Percentiles rank a stretch among this genome's conserved stretches.
Evolutionary conservation across 2,113 vertebrate species (phyloP).

Genomic region (Pachypanchax playfairii): DNA sequence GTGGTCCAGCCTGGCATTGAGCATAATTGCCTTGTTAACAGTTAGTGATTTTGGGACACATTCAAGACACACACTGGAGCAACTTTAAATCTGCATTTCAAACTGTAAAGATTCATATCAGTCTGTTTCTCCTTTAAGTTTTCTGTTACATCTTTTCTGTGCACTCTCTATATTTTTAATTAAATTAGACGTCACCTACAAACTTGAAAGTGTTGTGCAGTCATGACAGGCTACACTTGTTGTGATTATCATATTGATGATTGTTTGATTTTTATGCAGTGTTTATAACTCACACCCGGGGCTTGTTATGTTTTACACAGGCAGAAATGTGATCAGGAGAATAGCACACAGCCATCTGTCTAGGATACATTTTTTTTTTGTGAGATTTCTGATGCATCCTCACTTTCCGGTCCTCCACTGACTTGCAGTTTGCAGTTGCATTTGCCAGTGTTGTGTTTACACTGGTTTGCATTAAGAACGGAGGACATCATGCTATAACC

Average conservation of each 20-base stretch:
- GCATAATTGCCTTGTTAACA: constrained; percentile 47
- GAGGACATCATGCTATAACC: constrained; percentile 22
- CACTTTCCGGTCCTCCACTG: background rate
- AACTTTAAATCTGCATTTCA: constrained; percentile 38
- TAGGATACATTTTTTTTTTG: constrained; percentile 6
- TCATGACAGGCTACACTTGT: constrained; percentile 61
- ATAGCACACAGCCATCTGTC: constrained; percentile 63
- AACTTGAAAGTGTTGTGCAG: constrained; percentile 24
- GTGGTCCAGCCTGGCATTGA: constrained; percentile 28
- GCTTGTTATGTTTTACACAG: constrained; percentile 65
- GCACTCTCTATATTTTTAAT: constrained; percentile 18
- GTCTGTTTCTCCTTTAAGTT: background rate
- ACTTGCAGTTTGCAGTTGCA: constrained; percentile 22
- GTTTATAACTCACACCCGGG: constrained; percentile 62
- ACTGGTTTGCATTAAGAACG: constrained; percentile 48
- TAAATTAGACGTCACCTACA: constrained; percentile 26
- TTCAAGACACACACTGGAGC: constrained; percentile 26
- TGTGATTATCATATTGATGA: constrained; percentile 57
- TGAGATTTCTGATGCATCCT: background rate
- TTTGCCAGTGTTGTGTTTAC: constrained; percentile 45
- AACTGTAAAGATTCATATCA: constrained; percentile 10
- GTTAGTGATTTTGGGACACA: constrained; percentile 53
- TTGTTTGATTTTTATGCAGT: constrained; percentile 62
- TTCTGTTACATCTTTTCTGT: background rate
- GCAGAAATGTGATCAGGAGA: constrained; percentile 59